Base-by-base conservation (phyloP, 2,797 vertebrate species). In the Parotocinclus haroldoi region DNA sequence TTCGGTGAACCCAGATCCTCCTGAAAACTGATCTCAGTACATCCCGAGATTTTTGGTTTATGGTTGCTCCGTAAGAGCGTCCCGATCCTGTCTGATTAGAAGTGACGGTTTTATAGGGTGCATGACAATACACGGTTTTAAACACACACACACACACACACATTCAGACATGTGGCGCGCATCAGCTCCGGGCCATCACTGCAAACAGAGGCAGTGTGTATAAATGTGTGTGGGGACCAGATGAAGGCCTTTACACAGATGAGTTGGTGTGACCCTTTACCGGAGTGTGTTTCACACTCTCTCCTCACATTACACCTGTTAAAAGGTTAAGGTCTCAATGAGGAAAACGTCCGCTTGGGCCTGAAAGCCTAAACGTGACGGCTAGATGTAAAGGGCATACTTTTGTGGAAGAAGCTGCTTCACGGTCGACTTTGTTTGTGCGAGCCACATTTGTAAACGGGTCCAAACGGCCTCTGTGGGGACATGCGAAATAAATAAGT, bases 31-130 rank as follows among this genome's bases (percentile, higher is more conserved):
- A 48, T n/a, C 27, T 59, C 56, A 39, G 44, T 44, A 63, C 50
- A 42, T 61, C 54, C 50, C 64, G 42, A 27, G 27, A 27, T 5
- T 55, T 37, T 55, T 37, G 39, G 53, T 79, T 76, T 71, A 74
- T 58, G 65, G 76, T 68, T 54, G 16, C 46, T 67, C 66, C 36
- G 71, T 76, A 76, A 79, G 78, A 45, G 59, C 56, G 69, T 58
- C 63, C 37, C 27, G 38, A 59, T 66, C 16, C 53, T 59, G 11
- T 57, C 60, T 79, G 63, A 79, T 80, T 74, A 73, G 73, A 78
- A 60, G 55, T 68, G 77, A 83, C 79, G 74, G 73, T 56, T 83
- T 83, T 81, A 83, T 78, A 18, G 77, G 72, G 69, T 75, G 74
- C 73, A 76, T 74, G 72, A 78, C 77, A 71, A 64, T 56, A 67